A percentile compares a stretch with the other conserved stretches of the same genome.
phyloP scores from a whole-genome alignment of 2,113 vertebrate genomes.

The Eleginops maclovinus region DNA sequence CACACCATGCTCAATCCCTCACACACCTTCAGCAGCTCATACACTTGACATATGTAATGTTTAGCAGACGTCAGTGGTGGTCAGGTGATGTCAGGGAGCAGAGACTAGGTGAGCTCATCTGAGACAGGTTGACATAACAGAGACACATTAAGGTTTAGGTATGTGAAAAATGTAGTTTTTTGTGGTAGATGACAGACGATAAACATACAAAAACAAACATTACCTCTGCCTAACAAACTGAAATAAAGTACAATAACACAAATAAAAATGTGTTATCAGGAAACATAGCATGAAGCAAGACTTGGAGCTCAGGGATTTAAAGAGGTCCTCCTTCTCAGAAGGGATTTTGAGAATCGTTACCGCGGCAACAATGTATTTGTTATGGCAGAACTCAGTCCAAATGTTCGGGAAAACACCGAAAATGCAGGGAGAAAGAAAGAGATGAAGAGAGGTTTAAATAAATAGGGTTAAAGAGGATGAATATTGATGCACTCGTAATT shows the following conservation, averaged over 20 bases:
- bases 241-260: neutral
- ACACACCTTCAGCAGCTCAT: slow-evolving; percentile 7
- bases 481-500: neutral
- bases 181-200: slow-evolving; percentile 6
- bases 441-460: slow-evolving; percentile 6
- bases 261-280: neutral
- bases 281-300: slow-evolving; percentile 50
- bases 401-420: slow-evolving; percentile 28
- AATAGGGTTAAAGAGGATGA: neutral
- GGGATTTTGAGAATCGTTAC: slow-evolving; percentile 46
- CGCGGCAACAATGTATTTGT: slow-evolving; percentile 70
- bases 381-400: slow-evolving; percentile 45
- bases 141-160: slow-evolving; percentile 8
- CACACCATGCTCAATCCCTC: neutral
- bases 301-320: slow-evolving; percentile 20
- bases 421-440: slow-evolving; percentile 4
- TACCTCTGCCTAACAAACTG: neutral
- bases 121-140: slow-evolving; percentile 25
- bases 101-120: slow-evolving; percentile 63
- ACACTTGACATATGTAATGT: slow-evolving; percentile 30
- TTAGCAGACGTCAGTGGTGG: slow-evolving; percentile 43
- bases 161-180: neutral
- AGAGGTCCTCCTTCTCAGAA: slow-evolving; percentile 58
- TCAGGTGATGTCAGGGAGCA: slow-evolving; percentile 65
- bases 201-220: neutral